Conservation (phyloP, 1,140 invertebrate genomes). For the Cydia splendana region DNA sequence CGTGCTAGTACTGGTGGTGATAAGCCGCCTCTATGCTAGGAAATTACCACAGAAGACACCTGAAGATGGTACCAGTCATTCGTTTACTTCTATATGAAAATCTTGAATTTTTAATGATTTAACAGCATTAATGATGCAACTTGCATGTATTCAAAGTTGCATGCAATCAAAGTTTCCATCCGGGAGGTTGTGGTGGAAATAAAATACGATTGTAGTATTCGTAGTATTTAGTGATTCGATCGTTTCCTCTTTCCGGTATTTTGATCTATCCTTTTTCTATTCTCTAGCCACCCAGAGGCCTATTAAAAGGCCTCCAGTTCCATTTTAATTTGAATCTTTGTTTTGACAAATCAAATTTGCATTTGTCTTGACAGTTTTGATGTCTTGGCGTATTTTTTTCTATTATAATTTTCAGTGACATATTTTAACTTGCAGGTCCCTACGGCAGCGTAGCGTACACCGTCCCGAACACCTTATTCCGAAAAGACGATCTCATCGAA, state of each 20-base stretch:
- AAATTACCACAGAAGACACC: slow-evolving; percentile 37
- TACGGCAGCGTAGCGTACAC: slow-evolving; percentile 57
- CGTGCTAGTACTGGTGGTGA: slow-evolving; percentile 46
- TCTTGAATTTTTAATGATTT: too few species aligned
- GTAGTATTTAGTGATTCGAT: background rate
- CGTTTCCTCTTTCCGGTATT: too few species aligned
- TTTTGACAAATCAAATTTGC: too few species aligned
- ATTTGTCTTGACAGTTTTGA: too few species aligned
- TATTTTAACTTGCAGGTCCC: slow-evolving; percentile 30
- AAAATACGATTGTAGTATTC: background rate
- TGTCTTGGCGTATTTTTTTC: background rate
- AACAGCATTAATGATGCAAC: too few species aligned
- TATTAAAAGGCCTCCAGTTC: too few species aligned
- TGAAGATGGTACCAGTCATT: slow-evolving; percentile 38
- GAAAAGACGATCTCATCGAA: slow-evolving; percentile 5
- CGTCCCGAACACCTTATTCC: slow-evolving; percentile 47
- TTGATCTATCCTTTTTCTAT: too few species aligned
- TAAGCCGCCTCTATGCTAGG: slow-evolving; percentile 53
- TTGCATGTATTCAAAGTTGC: background rate
- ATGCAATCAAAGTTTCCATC: background rate
- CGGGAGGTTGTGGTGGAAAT: background rate
- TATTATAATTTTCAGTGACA: too few species aligned
- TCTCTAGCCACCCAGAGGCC: too few species aligned
- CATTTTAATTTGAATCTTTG: too few species aligned
- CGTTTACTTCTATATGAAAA: background rate